Percentiles rank a stretch among this genome's conserved stretches.
Conservation (phyloP, 2,797 vertebrate species). For the Moxostoma hubbsi region DNA sequence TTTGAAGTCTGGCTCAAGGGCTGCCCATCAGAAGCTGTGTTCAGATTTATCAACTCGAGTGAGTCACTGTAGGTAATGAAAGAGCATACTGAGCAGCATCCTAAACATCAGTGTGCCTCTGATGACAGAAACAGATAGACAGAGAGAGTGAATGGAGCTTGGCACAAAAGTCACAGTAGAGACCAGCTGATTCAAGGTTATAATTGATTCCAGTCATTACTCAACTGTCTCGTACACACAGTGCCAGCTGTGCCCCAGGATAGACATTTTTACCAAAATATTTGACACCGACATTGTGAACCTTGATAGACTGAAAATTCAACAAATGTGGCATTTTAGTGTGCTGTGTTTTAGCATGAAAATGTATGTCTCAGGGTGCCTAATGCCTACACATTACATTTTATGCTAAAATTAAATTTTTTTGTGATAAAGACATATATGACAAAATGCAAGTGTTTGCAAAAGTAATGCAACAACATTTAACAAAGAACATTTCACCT, state of each 20-base stretch:
- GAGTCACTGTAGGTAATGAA: conserved; percentile 21
- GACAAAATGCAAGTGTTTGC: no score
- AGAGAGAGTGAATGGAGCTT: neutral
- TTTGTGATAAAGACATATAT: no score
- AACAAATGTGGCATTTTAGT: no score
- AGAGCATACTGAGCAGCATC: conserved; percentile 23
- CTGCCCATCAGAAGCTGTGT: neutral
- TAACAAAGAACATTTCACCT: no score
- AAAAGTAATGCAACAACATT: no score
- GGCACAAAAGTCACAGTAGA: conserved; percentile 5
- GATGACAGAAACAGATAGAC: neutral
- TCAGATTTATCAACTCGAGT: neutral
- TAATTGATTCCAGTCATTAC: conserved; percentile 48
- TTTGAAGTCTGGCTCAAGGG: conserved; percentile 5
- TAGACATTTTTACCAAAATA: neutral
- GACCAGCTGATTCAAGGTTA: conserved; percentile 46
- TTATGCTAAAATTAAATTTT: no score
- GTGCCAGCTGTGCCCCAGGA: conserved; percentile 11
- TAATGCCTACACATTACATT: no score
- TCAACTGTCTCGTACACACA: conserved; percentile 35
- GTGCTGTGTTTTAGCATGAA: no score
- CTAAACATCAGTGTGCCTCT: conserved; percentile 26
- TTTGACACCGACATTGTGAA: neutral
- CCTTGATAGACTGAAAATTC: no score
- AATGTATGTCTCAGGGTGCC: no score